Percentiles rank a stretch among this genome's conserved stretches.
These are phyloP conservation scores for Craniophora ligustri DNA, from an alignment of 2,888 invertebrate species.

Conservation along the genomic window DNA sequence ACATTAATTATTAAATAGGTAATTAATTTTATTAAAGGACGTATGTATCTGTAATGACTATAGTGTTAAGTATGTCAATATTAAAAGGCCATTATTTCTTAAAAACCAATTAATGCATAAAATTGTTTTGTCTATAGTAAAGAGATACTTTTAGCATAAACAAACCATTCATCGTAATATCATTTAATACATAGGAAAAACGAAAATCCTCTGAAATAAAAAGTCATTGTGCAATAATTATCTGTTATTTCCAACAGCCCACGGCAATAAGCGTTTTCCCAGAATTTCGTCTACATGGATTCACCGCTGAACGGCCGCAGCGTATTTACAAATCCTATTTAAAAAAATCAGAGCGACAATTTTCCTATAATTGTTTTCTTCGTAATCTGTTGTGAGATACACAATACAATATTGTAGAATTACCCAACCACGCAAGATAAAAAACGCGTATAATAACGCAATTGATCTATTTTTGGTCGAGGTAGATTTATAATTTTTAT, in stretches of 20 bases:
- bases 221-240: constrained; percentile 71
- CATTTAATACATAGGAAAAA: constrained; percentile 39
- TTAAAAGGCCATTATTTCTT: no score
- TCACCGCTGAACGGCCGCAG: constrained; percentile 41
- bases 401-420: no score
- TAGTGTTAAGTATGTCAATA: no score
- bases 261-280: constrained; percentile 70
- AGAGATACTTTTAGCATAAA: not conserved
- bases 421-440: no score
- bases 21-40: no score
- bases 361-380: not conserved
- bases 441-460: no score
- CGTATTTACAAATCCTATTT: constrained; percentile 15
- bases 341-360: not conserved
- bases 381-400: not conserved
- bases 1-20: no score
- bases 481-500: no score
- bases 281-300: constrained; percentile 73
- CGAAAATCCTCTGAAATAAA: constrained; percentile 45
- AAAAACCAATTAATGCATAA: not conserved
- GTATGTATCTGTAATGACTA: no score
- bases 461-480: no score
- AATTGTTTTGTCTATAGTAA: not conserved
- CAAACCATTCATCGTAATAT: constrained; percentile 22
- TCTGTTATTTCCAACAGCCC: constrained; percentile 70